phyloP scores from a whole-genome alignment of 35 echinoderm and acorn worm genomes.

The Lytechinus pictus region DNA sequence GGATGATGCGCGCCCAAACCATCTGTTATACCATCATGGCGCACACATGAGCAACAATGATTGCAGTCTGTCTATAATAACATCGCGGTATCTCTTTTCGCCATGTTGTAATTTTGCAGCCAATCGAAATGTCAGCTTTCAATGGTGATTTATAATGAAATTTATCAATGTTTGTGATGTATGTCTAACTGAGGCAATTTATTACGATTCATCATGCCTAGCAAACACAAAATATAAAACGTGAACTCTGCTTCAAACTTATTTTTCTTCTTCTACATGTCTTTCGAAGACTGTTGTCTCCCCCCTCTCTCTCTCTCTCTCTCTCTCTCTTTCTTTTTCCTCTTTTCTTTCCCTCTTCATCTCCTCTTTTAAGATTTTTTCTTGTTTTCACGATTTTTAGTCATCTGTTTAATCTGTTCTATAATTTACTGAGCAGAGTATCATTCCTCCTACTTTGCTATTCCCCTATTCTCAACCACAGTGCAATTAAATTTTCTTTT shows the following conservation, averaged over 20 bases:
- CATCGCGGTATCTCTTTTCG: neutral
- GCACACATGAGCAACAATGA: neutral
- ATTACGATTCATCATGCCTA: neutral
- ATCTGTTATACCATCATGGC: neutral
- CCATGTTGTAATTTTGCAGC: neutral
- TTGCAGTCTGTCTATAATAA: neutral
- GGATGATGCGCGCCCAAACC: neutral
- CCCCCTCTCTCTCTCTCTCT: neutral
- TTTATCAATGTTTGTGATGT: constrained; percentile 14
- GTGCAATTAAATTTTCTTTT: too few relatives aligned
- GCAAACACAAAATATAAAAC: neutral
- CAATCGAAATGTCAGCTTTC: neutral
- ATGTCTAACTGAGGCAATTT: constrained; percentile 19
- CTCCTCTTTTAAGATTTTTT: neutral
- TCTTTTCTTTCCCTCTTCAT: neutral
- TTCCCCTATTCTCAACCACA: too few relatives aligned
- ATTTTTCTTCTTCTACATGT: neutral
- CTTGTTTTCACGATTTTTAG: neutral
- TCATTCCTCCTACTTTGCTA: too few relatives aligned
- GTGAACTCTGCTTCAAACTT: neutral
- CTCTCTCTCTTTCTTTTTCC: neutral
- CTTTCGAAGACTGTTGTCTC: neutral
- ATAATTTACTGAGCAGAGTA: too few relatives aligned
- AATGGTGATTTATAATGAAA: neutral
- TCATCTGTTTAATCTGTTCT: too few relatives aligned